These are phyloP conservation scores for Pecten maximus DNA, from an alignment of 2,888 invertebrate genomes.

Conservation along the genomic window DNA sequence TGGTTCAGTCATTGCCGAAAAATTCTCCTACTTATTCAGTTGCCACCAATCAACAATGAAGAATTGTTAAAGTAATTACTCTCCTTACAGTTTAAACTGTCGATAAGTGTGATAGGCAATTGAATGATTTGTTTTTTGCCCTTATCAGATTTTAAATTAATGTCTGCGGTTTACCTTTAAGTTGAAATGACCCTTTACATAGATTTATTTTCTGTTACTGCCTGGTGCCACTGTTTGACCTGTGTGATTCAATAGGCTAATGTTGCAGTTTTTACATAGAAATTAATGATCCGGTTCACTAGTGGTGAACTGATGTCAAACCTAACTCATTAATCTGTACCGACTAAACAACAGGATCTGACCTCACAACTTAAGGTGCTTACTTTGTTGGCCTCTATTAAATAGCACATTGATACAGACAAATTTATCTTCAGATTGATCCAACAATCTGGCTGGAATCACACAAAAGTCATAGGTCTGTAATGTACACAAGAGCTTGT, in stretches of 20 bases:
- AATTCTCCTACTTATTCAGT: not conserved
- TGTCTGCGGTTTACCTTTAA: not conserved
- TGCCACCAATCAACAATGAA: not conserved
- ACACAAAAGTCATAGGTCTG: not conserved
- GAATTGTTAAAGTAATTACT: not conserved
- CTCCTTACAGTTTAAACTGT: not conserved
- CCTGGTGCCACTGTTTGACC: not conserved
- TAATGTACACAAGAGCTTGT: not conserved
- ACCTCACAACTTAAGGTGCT: not conserved
- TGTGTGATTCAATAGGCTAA: not conserved
- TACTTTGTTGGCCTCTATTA: not conserved
- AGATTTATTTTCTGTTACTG: not conserved
- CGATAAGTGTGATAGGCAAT: constrained; percentile 6
- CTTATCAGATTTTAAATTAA: constrained; percentile 33
- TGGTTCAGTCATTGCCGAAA: not conserved
- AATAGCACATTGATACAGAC: not conserved
- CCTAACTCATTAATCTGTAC: not conserved
- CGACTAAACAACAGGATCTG: not conserved
- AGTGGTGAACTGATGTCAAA: not conserved
- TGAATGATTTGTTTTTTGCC: not conserved
- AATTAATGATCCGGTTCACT: not conserved
- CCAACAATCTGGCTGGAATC: not conserved
- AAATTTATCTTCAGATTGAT: not conserved
- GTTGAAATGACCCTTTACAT: not conserved
- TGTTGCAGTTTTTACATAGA: not conserved